phyloP scores from a whole-genome alignment of 2,797 vertebrate species.

The Gambelia wislizenii region DNA sequence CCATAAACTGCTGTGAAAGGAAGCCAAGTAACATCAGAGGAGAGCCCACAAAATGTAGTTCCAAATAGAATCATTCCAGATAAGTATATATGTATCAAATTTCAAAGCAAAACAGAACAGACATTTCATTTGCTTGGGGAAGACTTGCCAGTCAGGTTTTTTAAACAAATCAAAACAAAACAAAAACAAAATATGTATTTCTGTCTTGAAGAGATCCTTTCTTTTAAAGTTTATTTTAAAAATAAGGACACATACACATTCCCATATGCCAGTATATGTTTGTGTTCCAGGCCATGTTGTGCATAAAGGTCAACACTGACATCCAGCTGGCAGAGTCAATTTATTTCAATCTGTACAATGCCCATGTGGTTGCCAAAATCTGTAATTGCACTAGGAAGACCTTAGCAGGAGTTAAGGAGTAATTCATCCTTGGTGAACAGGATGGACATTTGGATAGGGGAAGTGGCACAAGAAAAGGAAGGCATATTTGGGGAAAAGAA shows the following conservation, averaged over 20 bases:
- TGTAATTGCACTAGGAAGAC: background rate
- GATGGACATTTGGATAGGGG: background rate
- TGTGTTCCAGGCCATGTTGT: background rate
- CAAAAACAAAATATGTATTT: background rate
- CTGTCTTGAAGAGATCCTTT: background rate
- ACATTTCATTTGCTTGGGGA: background rate
- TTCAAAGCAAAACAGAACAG: background rate
- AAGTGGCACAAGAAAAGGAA: background rate
- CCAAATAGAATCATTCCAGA: background rate
- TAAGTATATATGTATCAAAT: background rate
- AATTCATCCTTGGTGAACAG: no score
- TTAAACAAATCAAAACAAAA: background rate
- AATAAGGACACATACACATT: background rate
- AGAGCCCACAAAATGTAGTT: background rate
- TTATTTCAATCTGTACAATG: slow-evolving; percentile 20
- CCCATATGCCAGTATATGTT: background rate
- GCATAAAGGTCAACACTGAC: background rate
- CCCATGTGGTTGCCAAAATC: slow-evolving; percentile 12
- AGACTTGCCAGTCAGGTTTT: background rate
- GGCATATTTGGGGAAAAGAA: no score
- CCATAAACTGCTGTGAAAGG: background rate
- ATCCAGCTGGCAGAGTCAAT: background rate
- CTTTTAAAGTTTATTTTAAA: background rate
- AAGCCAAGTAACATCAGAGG: background rate
- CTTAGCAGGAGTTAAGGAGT: background rate